phyloP scores from a whole-genome alignment of 2,113 vertebrate species.

The Oryzias melastigma region DNA sequence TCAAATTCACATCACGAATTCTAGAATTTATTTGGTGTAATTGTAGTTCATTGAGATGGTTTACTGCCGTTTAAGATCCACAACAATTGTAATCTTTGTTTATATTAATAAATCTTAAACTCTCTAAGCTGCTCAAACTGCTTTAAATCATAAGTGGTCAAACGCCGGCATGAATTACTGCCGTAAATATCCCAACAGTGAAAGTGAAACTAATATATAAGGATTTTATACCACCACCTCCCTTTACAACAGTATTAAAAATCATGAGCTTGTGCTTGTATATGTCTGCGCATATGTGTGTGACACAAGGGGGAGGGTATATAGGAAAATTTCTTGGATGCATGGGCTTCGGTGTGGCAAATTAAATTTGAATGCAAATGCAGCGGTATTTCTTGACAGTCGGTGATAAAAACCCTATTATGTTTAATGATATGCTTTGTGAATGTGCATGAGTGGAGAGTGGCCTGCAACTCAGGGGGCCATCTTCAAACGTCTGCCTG shows the following conservation, averaged over 20 bases:
- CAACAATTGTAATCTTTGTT: background rate
- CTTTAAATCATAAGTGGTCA: conserved; percentile 20
- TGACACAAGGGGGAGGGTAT: conserved; percentile 45
- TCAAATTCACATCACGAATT: conserved; percentile 1
- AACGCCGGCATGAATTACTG: conserved; percentile 17
- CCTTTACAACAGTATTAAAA: conserved; percentile 61
- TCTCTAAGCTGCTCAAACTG: conserved; percentile 3
- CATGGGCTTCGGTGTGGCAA: conserved; percentile 76
- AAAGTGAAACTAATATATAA: conserved; percentile 38
- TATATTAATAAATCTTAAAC: background rate
- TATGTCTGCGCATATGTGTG: conserved; percentile 37
- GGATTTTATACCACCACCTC: conserved; percentile 44
- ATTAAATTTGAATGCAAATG: conserved; percentile 85
- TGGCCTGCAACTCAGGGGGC: conserved; percentile 68
- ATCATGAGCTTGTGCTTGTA: conserved; percentile 43
- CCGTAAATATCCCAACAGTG: conserved; percentile 30
- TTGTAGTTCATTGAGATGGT: background rate
- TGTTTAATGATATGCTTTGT: conserved; percentile 84
- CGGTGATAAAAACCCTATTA: conserved; percentile 83
- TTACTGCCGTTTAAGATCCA: background rate
- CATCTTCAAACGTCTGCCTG: conserved; percentile 51
- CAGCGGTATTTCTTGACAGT: conserved; percentile 79
- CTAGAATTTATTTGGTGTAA: background rate
- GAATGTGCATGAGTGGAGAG: conserved; percentile 78
- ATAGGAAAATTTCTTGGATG: conserved; percentile 76